These are phyloP conservation scores for Stomatorhinus walkeri DNA, from an alignment of 2,797 vertebrate genomes.

Conservation along the genomic window DNA sequence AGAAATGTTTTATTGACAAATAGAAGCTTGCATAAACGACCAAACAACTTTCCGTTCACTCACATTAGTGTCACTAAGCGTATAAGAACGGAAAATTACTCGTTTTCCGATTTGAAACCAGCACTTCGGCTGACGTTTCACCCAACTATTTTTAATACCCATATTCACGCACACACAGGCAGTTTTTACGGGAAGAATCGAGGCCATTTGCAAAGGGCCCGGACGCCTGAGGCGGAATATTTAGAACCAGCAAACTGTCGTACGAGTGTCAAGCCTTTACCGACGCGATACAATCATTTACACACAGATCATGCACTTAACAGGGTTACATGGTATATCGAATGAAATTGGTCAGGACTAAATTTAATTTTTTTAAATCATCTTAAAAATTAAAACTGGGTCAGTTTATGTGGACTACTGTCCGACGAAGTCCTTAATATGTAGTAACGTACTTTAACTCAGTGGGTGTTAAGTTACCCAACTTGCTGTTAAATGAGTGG, in stretches of 20 bases:
- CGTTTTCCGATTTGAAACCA: not conserved
- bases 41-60: not conserved
- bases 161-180: not conserved
- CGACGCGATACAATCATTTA: not conserved
- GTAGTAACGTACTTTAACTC: not conserved
- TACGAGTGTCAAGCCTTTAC: not conserved
- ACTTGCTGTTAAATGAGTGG: not conserved
- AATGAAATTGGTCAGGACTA: not conserved
- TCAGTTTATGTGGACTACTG: not conserved
- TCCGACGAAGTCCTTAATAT: not conserved
- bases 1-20: slow-evolving; percentile 5
- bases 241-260: not conserved
- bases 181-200: not conserved
- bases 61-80: not conserved
- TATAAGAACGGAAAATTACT: not conserved
- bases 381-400: not conserved
- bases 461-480: not conserved
- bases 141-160: not conserved
- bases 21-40: not conserved
- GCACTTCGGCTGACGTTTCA: not conserved
- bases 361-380: not conserved
- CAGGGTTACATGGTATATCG: not conserved
- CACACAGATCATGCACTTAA: not conserved
- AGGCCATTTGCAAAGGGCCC: not conserved
- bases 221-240: not conserved